A percentile compares a stretch with the other conserved stretches of the same genome.
These are phyloP conservation scores for Rhynchomys soricoides DNA, from an alignment of 2,113 vertebrate genomes.

Conservation along the genomic window DNA sequence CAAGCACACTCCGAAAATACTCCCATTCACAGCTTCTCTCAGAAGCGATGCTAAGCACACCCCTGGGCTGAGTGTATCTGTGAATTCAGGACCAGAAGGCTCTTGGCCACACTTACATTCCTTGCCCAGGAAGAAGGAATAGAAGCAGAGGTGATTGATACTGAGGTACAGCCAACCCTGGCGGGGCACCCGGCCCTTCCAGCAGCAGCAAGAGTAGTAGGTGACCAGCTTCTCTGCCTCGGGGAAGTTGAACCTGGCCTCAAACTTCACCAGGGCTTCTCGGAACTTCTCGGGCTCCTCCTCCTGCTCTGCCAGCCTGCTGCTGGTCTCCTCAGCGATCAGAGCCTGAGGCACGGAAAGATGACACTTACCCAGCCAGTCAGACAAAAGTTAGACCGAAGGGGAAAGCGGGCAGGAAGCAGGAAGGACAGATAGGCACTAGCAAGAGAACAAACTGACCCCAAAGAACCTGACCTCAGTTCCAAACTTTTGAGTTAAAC, in stretches of 20 bases:
- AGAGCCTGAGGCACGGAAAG: conserved; percentile 88
- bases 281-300: conserved; percentile 95
- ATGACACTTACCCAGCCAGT: neutral
- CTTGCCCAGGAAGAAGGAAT: conserved; percentile 98
- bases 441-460: neutral
- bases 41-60: accelerated
- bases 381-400: too few relatives aligned
- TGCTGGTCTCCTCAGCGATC: conserved; percentile 94
- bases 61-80: neutral
- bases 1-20: neutral
- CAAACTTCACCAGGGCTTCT: conserved; percentile 94
- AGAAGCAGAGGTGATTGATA: conserved; percentile 97
- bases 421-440: accelerated
- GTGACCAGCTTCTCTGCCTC: conserved; percentile 95
- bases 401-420: neutral
- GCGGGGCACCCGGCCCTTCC: conserved; percentile 97
- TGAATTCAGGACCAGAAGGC: neutral
- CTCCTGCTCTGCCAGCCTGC: conserved; percentile 93
- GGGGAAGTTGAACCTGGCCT: conserved; percentile 94
- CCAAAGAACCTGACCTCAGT: neutral
- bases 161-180: conserved; percentile 98
- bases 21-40: accelerated
- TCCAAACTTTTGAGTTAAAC: neutral
- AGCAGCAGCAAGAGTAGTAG: conserved; percentile 97
- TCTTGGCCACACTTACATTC: conserved; percentile 89